Conservation (phyloP, 2,113 vertebrate genomes). For the Indicator maculatus region DNA sequence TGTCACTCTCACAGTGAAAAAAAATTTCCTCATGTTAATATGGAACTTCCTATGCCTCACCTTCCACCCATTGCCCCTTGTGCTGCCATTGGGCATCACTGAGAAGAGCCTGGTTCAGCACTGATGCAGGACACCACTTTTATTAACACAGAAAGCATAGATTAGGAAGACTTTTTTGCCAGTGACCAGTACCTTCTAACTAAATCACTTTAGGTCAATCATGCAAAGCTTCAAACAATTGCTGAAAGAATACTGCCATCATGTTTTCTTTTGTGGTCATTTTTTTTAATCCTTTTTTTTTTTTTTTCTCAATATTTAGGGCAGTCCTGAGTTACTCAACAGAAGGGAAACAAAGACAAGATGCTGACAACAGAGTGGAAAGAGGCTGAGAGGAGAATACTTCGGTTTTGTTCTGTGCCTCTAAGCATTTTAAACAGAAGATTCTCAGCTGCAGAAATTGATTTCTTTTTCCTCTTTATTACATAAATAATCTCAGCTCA, state of each 20-base stretch:
- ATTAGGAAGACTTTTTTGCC: neutral
- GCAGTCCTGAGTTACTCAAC: neutral
- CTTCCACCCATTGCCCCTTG: no score
- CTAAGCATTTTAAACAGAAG: neutral
- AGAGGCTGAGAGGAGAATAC: neutral
- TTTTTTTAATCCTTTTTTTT: no score
- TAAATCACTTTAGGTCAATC: neutral
- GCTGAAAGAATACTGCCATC: neutral
- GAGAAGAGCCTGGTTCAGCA: no score
- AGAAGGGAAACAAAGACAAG: neutral
- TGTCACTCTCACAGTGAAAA: no score
- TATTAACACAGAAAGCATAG: neutral
- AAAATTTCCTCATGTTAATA: no score
- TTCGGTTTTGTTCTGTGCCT: neutral
- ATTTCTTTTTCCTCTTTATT: neutral
- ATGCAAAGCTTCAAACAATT: neutral
- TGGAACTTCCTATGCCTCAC: no score
- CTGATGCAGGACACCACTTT: neutral
- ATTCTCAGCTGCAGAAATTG: neutral
- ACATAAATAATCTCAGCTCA: neutral
- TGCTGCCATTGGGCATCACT: no score
- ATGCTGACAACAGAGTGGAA: neutral
- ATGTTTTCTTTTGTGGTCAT: neutral
- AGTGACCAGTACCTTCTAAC: neutral
- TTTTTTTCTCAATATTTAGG: neutral